Percentiles rank a stretch among this genome's conserved stretches.
Conservation (phyloP, 2,888 invertebrate genomes). For the Zaprionus obscuricornis region DNA sequence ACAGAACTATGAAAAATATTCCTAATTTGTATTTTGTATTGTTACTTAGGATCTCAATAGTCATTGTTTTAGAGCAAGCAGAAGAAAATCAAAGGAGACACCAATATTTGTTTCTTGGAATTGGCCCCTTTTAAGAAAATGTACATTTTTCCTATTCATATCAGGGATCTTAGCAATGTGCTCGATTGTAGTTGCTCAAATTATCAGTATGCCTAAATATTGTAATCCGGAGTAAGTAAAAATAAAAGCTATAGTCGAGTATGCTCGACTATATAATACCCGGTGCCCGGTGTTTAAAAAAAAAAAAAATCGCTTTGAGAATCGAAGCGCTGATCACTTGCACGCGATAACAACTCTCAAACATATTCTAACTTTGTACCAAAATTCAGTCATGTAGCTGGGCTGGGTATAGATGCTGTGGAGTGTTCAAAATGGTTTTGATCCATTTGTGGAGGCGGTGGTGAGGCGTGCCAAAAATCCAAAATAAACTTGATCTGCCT, state of each 20-base stretch:
- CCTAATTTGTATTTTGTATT: not conserved
- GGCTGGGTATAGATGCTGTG: too few species aligned
- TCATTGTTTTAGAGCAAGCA: slow-evolving; percentile 84
- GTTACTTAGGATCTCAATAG: slow-evolving; percentile 85
- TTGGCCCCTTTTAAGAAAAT: slow-evolving; percentile 90
- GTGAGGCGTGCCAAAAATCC: too few species aligned
- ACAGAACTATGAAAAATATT: not conserved
- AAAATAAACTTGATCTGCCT: too few species aligned
- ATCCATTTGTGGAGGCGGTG: too few species aligned
- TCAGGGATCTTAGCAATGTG: slow-evolving; percentile 89
- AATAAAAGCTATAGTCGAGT: not conserved
- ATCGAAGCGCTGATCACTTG: too few species aligned
- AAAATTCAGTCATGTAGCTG: too few species aligned
- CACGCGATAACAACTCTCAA: too few species aligned
- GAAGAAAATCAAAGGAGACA: slow-evolving; percentile 84
- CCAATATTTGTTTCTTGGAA: slow-evolving; percentile 90
- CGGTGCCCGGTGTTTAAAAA: not conserved
- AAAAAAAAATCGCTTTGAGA: too few species aligned
- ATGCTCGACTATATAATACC: not conserved
- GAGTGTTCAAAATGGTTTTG: too few species aligned
- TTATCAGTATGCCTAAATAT: slow-evolving; percentile 88
- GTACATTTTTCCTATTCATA: slow-evolving; percentile 89
- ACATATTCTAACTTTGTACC: too few species aligned
- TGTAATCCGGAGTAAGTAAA: slow-evolving; percentile 86
- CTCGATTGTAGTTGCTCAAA: slow-evolving; percentile 89